Base-by-base conservation (phyloP, 2,888 invertebrate species). In the Drosophila phalerata region DNA sequence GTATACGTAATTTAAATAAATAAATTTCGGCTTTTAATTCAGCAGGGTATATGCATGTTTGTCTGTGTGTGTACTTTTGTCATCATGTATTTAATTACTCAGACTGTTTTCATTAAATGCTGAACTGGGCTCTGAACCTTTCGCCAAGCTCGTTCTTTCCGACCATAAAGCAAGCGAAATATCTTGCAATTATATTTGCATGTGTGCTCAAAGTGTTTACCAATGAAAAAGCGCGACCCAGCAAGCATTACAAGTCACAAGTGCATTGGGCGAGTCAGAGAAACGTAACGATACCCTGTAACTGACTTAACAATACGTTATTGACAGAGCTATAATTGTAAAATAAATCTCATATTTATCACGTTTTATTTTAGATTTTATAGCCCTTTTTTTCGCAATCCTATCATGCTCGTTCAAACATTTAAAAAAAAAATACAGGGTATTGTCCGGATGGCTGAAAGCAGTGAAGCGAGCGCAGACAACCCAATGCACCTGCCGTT, bases 11-110 rank as follows among this genome's bases (percentile, higher is more conserved):
- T 69, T 78, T 69, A 61, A 66, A 69, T 72, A 77, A 76, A 77
- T 79, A 80, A 67, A 71, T 77, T 77, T 76, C 62, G 62, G 68
- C 64, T 65, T 68, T 67, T 51, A 58, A 37, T 15, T 37, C 19
- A 30, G 57, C 62, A 25, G 53, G 40, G 10, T 38, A 48, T 13
- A 13, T 37, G 42, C 22, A 17, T 28, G 37, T 52, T 32, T 52
- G 6, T 64, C 56, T 40, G 45, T 58, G 37, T 49, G 37, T 48
- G 9, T 62, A 63, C 78, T 77, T 88, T 73, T 86, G 87, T 87
- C 89, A 81, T 84, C 89, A 72, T 87, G 84, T 87, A 84, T 88
- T 88, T 84, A 84, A 84, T 88, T 84, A 84, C 89, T 84, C 89
- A 70, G 87, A 73, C 81, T 70, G 87, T 70, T 89, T 84, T 81